Base-by-base conservation (phyloP, 2,888 invertebrate genomes). In the Carcina quercana region DNA sequence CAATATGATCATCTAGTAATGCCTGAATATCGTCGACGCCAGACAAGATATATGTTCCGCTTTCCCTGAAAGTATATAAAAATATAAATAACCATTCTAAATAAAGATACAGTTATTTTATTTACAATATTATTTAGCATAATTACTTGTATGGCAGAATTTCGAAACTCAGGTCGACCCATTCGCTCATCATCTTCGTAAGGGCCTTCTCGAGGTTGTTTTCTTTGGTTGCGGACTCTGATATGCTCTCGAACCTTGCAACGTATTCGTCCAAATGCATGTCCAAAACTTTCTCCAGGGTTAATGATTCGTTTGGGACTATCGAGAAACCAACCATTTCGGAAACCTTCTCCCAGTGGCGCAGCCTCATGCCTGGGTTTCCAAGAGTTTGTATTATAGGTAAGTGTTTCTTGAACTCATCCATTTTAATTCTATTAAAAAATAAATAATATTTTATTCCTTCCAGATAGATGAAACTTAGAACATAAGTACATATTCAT, bases 141-240 rank as follows among this genome's bases (percentile, higher is more conserved):
- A 59, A 72, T 58, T 34, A 89, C 89, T 87, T 91, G 74, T 95
- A 95, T 10, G 87, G 73, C 37, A 90, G 84, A 32, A 94, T 87
- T 5, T 85, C 86, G 61, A 96, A 95, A 55, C 80, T 86, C 47
- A 94, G 88, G 40, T 91, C 92, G 19, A 88, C 89, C 98, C 98
- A 98, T 86, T 97, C 97, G 28, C 79, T 84, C 62, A 90, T 91
- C 97, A 98, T 98, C 79, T 93, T 96, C 32, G 88, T 85, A 64
- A 97, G 80, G 13, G 92, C 91, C 69, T 91, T 94, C 69, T 98
- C 98, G 27, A 98, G 85, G 59, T 94, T 95, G 62, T 93, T 96
- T 71, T 98, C 97, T 69, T 97, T 98, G 2, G 96, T 96, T 0
- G 98, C 98, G 0, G 97, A 92, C 65, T 97, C 97, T 3, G 96